These are phyloP conservation scores for Malaclemys terrapin DNA, from an alignment of 2,113 vertebrate species.

Conservation along the genomic window DNA sequence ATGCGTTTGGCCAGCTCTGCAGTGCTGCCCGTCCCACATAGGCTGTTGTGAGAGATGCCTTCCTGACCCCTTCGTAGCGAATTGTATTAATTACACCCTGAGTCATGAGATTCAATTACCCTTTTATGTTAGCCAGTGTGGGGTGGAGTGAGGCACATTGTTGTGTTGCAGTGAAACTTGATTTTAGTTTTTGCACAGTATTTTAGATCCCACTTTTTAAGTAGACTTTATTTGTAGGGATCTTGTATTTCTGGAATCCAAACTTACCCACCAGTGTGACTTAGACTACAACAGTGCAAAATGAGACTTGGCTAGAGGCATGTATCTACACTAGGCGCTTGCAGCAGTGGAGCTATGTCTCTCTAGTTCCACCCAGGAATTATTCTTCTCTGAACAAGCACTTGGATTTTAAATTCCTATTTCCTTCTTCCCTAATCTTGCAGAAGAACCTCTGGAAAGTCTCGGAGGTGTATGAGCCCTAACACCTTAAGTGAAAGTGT, in stretches of 20 bases:
- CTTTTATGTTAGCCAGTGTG: background rate
- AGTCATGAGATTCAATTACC: background rate
- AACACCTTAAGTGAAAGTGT: background rate
- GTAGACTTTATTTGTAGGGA: background rate
- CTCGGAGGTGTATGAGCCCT: background rate
- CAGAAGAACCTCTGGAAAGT: fast-evolving
- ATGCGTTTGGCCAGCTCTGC: background rate
- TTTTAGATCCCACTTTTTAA: background rate
- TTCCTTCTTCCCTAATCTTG: background rate
- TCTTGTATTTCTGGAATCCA: background rate
- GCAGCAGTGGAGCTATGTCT: fast-evolving
- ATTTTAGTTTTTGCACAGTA: background rate
- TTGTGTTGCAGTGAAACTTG: background rate
- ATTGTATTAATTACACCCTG: background rate
- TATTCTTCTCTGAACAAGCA: background rate
- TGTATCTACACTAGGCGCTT: background rate
- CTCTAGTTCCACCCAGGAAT: background rate
- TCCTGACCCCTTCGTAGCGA: background rate
- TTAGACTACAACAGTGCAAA: too few species aligned
- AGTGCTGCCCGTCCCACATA: background rate
- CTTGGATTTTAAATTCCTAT: background rate
- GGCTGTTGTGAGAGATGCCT: background rate
- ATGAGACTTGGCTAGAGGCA: background rate
- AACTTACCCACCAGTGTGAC: background rate
- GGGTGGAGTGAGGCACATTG: background rate